Base-by-base conservation (phyloP, 1,140 invertebrate genomes). In the Drosophila lacteicornis region DNA sequence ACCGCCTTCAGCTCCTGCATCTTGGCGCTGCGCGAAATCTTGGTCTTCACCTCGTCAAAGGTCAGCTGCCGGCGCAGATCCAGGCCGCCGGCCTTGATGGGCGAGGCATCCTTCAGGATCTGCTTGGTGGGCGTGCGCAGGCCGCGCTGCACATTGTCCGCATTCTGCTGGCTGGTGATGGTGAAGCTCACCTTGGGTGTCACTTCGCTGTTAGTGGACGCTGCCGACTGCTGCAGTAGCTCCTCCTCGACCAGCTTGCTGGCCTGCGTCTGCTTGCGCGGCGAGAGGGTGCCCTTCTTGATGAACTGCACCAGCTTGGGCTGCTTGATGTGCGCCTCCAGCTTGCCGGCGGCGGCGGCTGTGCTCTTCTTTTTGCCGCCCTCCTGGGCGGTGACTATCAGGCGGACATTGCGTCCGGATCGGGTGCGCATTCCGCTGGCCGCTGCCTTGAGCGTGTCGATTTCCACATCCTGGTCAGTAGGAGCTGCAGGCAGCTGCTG, bases 41-140 rank as follows among this genome's bases (percentile, higher is more conserved):
- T 95, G 45, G 94, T 94, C 83, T 94, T 95, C 2, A 97, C 94
- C 66, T 96, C 95, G 43, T 94, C 94, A 9, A 96, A 93, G 79
- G 93, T 95, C 15, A 96, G 90, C 66, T 95, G 94, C 57, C 94
- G 94, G 1, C 92, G 91, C 36, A 82, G 40, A 45, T 93, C 93
- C 56, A 94, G 81, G 15, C 88, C 85, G 43, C 67, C 38, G 9
- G 88, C 68, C 57, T 88, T 92, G 22, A 91, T 57, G 27, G 88
- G 91, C 8, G 81, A 81, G 12, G 75, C 76, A 43, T 85, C 82
- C 69, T 90, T 84, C 25, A 92, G 80, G 47, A 91, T 91, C 74
- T 92, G 91, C 59, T 93, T 93, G 19, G 91, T 93, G 30, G 92
- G 92, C 5, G 92, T 93, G 36, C 80, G 82, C 67, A 93, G 75